phyloP scores from a whole-genome alignment of 2,113 vertebrate genomes.

The Sialia sialis region DNA sequence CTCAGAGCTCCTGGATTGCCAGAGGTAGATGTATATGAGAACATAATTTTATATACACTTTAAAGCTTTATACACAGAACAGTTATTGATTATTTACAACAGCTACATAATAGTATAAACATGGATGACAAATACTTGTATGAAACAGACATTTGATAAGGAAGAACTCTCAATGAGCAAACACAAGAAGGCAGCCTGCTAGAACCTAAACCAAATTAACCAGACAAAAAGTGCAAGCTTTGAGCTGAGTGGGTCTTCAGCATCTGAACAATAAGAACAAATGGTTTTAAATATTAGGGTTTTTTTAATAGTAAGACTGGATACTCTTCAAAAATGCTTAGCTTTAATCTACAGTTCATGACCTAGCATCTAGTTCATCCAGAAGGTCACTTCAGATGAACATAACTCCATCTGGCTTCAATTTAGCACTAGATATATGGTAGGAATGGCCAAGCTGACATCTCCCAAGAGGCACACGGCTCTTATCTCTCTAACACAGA shows the following conservation, averaged over 20 bases:
- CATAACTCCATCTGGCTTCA: not conserved
- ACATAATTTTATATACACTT: not conserved
- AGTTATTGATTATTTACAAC: not conserved
- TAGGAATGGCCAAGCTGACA: not conserved
- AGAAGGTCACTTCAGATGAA: not conserved
- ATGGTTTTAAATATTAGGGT: not conserved
- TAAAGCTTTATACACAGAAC: not conserved
- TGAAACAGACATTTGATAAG: not conserved
- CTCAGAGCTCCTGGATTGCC: not conserved
- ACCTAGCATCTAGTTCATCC: not conserved
- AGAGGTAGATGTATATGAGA: not conserved
- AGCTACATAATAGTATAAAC: not conserved
- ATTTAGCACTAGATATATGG: not conserved
- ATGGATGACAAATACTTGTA: not conserved
- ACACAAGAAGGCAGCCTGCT: not conserved
- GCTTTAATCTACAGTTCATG: not conserved
- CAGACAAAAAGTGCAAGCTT: not conserved
- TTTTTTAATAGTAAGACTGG: not conserved
- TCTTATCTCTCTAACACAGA: not conserved
- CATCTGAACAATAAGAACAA: not conserved
- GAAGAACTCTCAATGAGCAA: not conserved
- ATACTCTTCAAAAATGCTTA: not conserved
- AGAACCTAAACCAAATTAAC: not conserved
- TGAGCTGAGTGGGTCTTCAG: not conserved
- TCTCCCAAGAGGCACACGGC: fast-evolving